Base-by-base conservation (phyloP, 1,140 invertebrate genomes). In the Drosophila bocki region DNA sequence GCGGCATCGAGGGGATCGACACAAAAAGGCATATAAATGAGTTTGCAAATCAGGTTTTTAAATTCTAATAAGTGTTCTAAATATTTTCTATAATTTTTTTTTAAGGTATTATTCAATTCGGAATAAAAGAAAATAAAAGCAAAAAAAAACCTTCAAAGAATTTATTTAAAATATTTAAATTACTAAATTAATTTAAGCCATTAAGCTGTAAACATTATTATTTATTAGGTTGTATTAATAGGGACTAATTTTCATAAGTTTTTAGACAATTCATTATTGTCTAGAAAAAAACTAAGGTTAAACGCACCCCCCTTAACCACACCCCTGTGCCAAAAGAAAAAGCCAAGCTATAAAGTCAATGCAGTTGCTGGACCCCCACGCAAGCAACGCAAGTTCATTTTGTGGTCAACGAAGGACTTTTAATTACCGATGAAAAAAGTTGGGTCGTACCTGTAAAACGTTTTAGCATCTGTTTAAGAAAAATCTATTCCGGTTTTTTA, bases 401-500 rank as follows among this genome's bases (percentile, higher is more conserved):
- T 70, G 64, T 41, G 44, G 70, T 56, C 58, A 59, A 57, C 67
- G 26, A 7, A 35, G 41, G 67, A 56, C 59, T 22, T 71, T 72
- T 50, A 75, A 75, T 62, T 71, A 50, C 29, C 48, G 39, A 13
- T 12, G 29, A 26, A 35, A 59, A 54, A 54, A 15, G 33, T 26
- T 37, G 7, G 3, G 13, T 22, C 39, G 7, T 15, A 15, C 33
- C 33, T 54, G 7, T 22, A 39, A n/a, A 54, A 39, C 35, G 19
- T 26, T 39, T 54, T 19, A 11, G 33, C 13, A 22, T 15, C 2
- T 37, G 7, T 37, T 54, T 8, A 37, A 54, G 13, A 15, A 1
- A 53, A 53, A 22, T 22, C 11, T 35, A 35, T 35, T 19, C 3
- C 17, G 8, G 7, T 8, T 4, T 35, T 13, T 19, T 35, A 1